Base-by-base conservation (phyloP, 2,797 vertebrate species). In the Aselliscus stoliczkanus region DNA sequence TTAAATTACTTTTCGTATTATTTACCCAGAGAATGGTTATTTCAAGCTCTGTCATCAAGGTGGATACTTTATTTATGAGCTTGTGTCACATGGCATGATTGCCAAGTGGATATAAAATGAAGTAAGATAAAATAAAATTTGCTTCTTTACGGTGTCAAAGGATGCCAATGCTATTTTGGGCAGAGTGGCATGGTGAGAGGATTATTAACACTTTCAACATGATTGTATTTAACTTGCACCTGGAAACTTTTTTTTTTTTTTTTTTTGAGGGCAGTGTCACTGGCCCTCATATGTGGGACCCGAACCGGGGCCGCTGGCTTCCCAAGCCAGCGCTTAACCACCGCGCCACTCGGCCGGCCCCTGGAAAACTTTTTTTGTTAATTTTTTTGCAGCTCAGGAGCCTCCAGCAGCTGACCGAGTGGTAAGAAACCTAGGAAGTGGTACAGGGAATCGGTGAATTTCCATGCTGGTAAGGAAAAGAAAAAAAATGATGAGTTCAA, bases 111-210 rank as follows among this genome's bases (percentile, higher is more conserved):
- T 82, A 64, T 65, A 73, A 86, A 92, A 37, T 90, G 62, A 94
- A 97, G n/a, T 44, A 93, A 94, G 60, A 94, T 81, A 75, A 94
- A 76, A 90, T 89, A 88, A 94, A 96, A 90, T 86, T 64, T 39
- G 39, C 73, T 88, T 88, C 65, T 50, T 94, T 58, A 27, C 0
- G 2, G 69, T 76, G 60, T 76, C 84, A 81, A 84, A 93, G 50
- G 47, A 92, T 93, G 50, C 31, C 62, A 65, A 2, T 37, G 69
- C 81, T 97, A 76, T 97, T 97, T 88, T 88, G 86, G 82, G 91
- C 77, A 93, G n/a, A 56, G 50, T 90, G 52, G 77, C 96, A 64
- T 75, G 25, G 67, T 79, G 73, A 95, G 84, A 86, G 69, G 77
- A 95, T 94, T 93, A 95, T 87, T 56, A 92, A 88, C 77, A 60